These are phyloP conservation scores for Knipowitschia caucasica DNA, from an alignment of 2,797 vertebrate genomes.

Conservation along the genomic window DNA sequence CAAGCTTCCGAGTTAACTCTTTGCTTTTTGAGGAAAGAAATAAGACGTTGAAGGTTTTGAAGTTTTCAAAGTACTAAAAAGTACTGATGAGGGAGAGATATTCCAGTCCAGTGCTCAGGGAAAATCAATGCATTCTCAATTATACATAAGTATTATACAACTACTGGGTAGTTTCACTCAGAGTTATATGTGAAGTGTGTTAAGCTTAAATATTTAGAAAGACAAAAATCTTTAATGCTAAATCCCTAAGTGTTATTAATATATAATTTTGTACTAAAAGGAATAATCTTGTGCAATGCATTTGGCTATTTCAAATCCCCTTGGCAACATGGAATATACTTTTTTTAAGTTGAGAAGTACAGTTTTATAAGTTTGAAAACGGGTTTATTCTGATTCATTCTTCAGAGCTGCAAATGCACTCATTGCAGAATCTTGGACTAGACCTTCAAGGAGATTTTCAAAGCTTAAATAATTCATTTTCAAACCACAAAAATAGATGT, in stretches of 20 bases:
- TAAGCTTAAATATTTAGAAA: constrained; percentile 18
- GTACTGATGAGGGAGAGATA: constrained; percentile 30
- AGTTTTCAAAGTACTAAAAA: constrained; percentile 29
- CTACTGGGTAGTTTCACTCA: constrained; percentile 27
- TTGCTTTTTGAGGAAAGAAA: constrained; percentile 12
- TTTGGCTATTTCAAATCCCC: too few relatives aligned
- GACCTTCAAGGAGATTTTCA: too few relatives aligned
- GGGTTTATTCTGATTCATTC: too few relatives aligned
- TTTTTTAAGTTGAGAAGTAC: too few relatives aligned
- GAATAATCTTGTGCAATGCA: neutral
- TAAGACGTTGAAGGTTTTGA: constrained; percentile 13
- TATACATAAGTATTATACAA: constrained; percentile 62
- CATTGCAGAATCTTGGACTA: too few relatives aligned
- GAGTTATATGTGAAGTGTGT: constrained; percentile 4
- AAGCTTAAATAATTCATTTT: too few relatives aligned
- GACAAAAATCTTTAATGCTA: neutral
- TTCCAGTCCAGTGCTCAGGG: constrained; percentile 20
- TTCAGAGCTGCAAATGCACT: too few relatives aligned
- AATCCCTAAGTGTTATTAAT: neutral
- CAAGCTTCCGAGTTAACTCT: constrained; percentile 10
- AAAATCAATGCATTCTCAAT: constrained; percentile 60
- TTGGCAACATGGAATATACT: too few relatives aligned
- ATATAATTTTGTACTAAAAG: neutral
- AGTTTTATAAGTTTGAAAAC: too few relatives aligned
- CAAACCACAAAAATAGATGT: too few relatives aligned